A percentile compares a stretch with the other conserved stretches of the same genome.
phyloP scores from a whole-genome alignment of 2,888 invertebrate species.

The Thera obeliscata region DNA sequence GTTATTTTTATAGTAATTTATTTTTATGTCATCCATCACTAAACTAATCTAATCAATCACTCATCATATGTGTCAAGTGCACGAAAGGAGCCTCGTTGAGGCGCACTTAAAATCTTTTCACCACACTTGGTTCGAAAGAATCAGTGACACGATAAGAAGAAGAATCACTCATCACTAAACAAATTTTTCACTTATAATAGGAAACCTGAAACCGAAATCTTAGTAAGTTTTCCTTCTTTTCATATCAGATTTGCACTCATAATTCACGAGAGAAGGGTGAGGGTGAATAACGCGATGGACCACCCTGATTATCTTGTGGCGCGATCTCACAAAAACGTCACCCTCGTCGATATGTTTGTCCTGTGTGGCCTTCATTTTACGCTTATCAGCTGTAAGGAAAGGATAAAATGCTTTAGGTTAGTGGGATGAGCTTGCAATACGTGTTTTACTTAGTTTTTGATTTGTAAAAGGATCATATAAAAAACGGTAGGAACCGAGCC shows the following conservation, averaged over 20 bases:
- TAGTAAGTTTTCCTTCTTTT: neutral
- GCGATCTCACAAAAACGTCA: conserved; percentile 75
- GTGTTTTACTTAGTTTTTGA: neutral
- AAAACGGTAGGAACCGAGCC: too few relatives aligned
- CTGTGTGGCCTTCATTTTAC: conserved; percentile 78
- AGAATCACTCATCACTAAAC: too few relatives aligned
- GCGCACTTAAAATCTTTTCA: too few relatives aligned
- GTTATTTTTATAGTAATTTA: too few relatives aligned
- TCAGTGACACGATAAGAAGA: too few relatives aligned
- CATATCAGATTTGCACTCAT: conserved; percentile 6
- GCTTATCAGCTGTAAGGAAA: conserved; percentile 52
- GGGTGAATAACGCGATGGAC: conserved; percentile 56
- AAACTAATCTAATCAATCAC: too few relatives aligned
- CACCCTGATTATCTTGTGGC: conserved; percentile 72
- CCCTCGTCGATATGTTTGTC: conserved; percentile 71
- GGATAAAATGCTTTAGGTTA: conserved; percentile 28
- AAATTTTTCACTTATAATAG: too few relatives aligned
- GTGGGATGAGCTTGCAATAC: conserved; percentile 28
- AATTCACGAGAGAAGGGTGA: conserved; percentile 37
- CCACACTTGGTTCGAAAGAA: too few relatives aligned
- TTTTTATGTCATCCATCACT: too few relatives aligned
- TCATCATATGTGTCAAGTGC: too few relatives aligned
- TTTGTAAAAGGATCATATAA: too few relatives aligned
- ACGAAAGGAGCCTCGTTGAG: too few relatives aligned
- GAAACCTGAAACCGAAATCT: neutral